A percentile compares a stretch with the other conserved stretches of the same genome.
Evolutionary conservation across 2,888 invertebrate species (phyloP).

Genomic region (Eupsilia transversa): DNA sequence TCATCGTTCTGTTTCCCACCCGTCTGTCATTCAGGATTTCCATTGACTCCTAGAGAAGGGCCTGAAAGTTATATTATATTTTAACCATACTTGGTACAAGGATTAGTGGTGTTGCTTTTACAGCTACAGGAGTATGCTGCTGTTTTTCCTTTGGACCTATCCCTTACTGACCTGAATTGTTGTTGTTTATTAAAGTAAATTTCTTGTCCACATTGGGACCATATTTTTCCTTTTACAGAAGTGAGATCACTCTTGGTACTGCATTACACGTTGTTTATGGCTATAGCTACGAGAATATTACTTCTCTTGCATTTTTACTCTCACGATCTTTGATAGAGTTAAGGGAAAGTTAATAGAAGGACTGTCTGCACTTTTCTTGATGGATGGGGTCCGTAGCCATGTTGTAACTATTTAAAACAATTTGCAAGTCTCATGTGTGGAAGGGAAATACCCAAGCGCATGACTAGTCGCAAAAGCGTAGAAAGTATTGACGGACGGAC

Average conservation of each 20-base stretch:
- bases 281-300: background rate
- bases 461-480: constrained; percentile 60
- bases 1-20: too few relatives aligned
- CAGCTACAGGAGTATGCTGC: background rate
- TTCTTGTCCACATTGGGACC: background rate
- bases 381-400: constrained; percentile 64
- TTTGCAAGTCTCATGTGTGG: constrained; percentile 73
- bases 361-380: constrained; percentile 37
- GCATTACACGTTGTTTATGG: background rate
- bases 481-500: constrained; percentile 58
- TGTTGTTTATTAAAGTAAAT: background rate
- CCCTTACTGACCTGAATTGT: background rate
- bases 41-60: background rate
- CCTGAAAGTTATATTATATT: background rate
- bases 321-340: background rate
- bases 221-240: constrained; percentile 1
- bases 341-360: background rate
- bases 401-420: constrained; percentile 74
- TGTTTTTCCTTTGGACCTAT: too few relatives aligned
- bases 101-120: background rate
- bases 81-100: background rate
- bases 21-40: background rate
- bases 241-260: background rate
- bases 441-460: constrained; percentile 69
- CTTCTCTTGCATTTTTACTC: background rate